phyloP scores from a whole-genome alignment of 1,140 invertebrate genomes.

The Bicyclus anynana region DNA sequence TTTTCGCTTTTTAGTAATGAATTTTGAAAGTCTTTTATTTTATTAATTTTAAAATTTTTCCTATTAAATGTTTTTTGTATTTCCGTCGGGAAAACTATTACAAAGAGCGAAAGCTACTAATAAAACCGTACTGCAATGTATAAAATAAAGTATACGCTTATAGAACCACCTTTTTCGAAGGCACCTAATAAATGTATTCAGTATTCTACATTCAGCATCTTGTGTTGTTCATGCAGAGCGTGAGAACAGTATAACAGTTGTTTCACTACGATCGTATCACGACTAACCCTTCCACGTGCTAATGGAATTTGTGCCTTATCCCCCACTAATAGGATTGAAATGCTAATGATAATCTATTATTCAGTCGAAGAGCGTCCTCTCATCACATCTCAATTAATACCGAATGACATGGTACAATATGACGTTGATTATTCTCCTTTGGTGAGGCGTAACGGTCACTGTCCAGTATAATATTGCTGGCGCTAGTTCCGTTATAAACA shows the following conservation, averaged over 20 bases:
- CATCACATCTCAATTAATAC: conserved; percentile 53
- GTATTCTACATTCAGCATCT: conserved; percentile 1
- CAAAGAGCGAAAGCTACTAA: no score
- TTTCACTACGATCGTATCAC: conserved; percentile 41
- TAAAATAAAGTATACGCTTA: no score
- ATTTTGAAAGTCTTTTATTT: no score
- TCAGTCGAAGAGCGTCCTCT: conserved; percentile 16
- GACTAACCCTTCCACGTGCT: conserved; percentile 7
- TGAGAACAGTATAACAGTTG: conserved; percentile 50
- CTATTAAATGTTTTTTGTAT: no score
- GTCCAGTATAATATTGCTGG: neutral
- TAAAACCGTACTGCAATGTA: no score
- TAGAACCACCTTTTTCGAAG: no score
- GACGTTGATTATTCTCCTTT: conserved; percentile 24
- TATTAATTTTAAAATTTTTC: no score
- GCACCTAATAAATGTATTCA: neutral
- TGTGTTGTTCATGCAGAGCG: conserved; percentile 42
- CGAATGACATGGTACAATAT: conserved; percentile 29
- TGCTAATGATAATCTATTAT: conserved; percentile 11
- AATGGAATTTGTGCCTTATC: conserved; percentile 31
- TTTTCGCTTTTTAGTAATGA: no score
- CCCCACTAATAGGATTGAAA: conserved; percentile 23
- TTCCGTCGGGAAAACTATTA: no score
- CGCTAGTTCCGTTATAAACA: neutral
- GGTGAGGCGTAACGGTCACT: neutral